Percentiles rank a stretch among this genome's conserved stretches.
These are phyloP conservation scores for Holocentrus rufus DNA, from an alignment of 2,797 vertebrate genomes.

Conservation along the genomic window DNA sequence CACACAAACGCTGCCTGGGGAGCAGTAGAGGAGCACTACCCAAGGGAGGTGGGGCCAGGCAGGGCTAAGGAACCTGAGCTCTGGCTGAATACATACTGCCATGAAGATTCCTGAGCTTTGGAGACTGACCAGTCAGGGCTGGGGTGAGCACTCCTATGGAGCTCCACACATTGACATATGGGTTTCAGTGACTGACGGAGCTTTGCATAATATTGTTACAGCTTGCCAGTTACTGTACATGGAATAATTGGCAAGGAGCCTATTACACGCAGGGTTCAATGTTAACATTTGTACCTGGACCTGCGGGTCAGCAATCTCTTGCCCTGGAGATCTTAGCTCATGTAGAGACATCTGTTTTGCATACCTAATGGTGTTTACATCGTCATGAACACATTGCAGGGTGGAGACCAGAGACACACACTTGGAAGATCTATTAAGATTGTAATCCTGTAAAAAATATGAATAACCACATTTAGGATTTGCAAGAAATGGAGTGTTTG, in stretches of 20 bases:
- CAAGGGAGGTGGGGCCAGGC: constrained; percentile 51
- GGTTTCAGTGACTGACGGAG: not conserved
- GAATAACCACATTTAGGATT: not conserved
- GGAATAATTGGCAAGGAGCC: not conserved
- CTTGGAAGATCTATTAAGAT: not conserved
- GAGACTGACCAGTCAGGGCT: constrained; percentile 7
- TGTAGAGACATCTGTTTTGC: too few relatives aligned
- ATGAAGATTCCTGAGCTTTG: constrained; percentile 28
- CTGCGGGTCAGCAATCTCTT: too few relatives aligned
- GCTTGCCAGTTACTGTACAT: not conserved
- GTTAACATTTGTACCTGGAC: too few relatives aligned
- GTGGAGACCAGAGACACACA: not conserved
- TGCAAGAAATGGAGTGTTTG: not conserved
- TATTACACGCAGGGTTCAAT: not conserved
- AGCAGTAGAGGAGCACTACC: constrained; percentile 65
- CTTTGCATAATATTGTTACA: not conserved
- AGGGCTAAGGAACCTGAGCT: constrained; percentile 36
- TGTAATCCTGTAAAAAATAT: not conserved
- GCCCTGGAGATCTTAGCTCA: too few relatives aligned
- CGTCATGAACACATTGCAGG: too few relatives aligned
- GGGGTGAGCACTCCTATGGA: constrained; percentile 9
- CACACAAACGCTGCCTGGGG: constrained; percentile 75
- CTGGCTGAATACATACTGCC: constrained; percentile 24
- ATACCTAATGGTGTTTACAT: too few relatives aligned
- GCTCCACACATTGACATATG: not conserved